Evolutionary conservation across 2,888 invertebrate species (phyloP), one percentile per base, ranked within the genome.

Genomic region (Ganaspis brasiliensis): DNA sequence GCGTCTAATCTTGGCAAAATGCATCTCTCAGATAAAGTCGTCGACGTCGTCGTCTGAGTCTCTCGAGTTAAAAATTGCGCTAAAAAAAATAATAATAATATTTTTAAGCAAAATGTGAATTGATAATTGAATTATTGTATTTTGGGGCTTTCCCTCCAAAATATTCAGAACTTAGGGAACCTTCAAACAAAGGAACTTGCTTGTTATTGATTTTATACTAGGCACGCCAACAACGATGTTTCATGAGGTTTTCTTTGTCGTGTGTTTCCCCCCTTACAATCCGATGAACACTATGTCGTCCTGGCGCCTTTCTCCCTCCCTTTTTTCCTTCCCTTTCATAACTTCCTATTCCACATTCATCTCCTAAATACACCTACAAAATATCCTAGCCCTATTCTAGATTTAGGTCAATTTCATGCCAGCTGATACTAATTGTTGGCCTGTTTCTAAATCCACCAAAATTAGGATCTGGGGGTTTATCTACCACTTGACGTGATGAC

Each of bases 161-260:
- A 88, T 82, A 79, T 73, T 73, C 72, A 76, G 59, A 67, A 81
- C 80, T 75, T 73, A 76, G 76, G 67, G 67, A 72, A 76, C 71
- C 76, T 80, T 82, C 85, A 85, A 86, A 89, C 87, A 90, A 90
- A 88, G 89, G 82, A 87, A 82, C 86, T 85, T 80, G 82, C 86
- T 14, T 82, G 83, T 86, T 90, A 90, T 90, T 89, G 90, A 90
- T 89, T 89, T 90, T 90, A 86, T 76, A 81, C 81, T 81, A 81
- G 82, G 82, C 81, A 86, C 67, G 81, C 78, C 84, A 83, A 84
- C 81, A 86, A 88, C 89, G 67, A 89, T 87, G 89, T 87, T 71
- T 59, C 77, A 77, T 75, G 73, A 77, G 76, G 77, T 79, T 79
- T 79, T 79, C 77, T 77, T 79, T 79, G 79, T 79, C 45, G 67